These are phyloP conservation scores for Megalurothrips usitatus DNA, from an alignment of 2,888 invertebrate species.

Conservation along the genomic window DNA sequence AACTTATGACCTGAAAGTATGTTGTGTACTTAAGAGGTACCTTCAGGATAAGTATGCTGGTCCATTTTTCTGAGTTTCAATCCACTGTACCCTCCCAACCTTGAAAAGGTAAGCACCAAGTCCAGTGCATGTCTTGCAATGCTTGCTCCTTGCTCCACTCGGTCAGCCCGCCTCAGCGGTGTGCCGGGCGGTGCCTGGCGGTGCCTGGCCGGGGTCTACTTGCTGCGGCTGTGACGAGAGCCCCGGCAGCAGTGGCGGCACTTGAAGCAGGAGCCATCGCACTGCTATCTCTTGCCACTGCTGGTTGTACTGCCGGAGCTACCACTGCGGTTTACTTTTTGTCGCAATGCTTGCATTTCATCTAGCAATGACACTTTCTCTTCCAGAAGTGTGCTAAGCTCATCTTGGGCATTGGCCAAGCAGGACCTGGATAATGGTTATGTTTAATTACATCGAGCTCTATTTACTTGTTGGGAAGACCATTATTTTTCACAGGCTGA, in stretches of 20 bases:
- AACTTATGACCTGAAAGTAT: too few species aligned
- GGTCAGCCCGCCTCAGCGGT: not conserved
- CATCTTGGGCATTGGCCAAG: constrained; percentile 67
- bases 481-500: not conserved
- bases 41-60: too few species aligned
- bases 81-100: too few species aligned
- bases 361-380: constrained; percentile 71
- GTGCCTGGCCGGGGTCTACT: not conserved
- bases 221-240: constrained; percentile 12
- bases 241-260: constrained; percentile 45
- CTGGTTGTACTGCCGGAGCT: constrained; percentile 52
- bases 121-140: not conserved
- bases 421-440: constrained; percentile 38
- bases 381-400: constrained; percentile 63
- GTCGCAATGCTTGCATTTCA: constrained; percentile 64
- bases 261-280: constrained; percentile 52
- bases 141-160: constrained; percentile 5
- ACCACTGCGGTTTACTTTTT: constrained; percentile 46
- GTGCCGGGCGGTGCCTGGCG: too few species aligned
- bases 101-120: not conserved
- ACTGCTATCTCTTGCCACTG: constrained; percentile 46
- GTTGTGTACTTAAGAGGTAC: too few species aligned
- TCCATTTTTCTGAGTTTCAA: too few species aligned
- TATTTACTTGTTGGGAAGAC: not conserved
- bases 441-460: constrained; percentile 24